Evolutionary conservation across 2,888 invertebrate genomes (phyloP).

Genomic region (Lasiommata megera): DNA sequence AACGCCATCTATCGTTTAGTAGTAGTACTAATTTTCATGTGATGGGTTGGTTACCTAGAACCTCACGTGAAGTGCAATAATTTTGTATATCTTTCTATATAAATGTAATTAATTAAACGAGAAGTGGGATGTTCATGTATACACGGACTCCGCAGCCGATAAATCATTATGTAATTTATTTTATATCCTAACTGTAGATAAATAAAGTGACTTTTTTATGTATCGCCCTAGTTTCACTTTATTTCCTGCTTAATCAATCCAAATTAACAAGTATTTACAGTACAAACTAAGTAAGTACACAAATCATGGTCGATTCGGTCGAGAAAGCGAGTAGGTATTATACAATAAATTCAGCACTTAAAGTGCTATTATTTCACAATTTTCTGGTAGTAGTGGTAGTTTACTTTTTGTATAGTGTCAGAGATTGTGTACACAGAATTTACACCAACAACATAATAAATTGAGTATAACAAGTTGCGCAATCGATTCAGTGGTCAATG

Average conservation of each 20-base stretch:
- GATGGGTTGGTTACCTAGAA: conserved; percentile 23
- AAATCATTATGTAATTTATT: conserved; percentile 77
- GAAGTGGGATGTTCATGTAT: conserved; percentile 48
- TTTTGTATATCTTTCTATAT: conserved; percentile 35
- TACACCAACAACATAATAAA: too few relatives aligned
- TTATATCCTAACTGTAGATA: conserved; percentile 80
- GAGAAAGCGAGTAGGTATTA: too few relatives aligned
- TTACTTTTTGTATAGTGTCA: too few relatives aligned
- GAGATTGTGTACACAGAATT: too few relatives aligned
- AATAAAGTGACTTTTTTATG: conserved; percentile 79
- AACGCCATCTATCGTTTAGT: conserved; percentile 39
- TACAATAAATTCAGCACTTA: too few relatives aligned
- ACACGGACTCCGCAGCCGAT: conserved; percentile 59
- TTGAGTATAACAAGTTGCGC: too few relatives aligned
- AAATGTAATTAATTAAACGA: conserved; percentile 37
- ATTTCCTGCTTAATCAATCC: not conserved
- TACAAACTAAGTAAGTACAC: too few relatives aligned
- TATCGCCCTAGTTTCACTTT: conserved; percentile 44
- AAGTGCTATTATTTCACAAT: too few relatives aligned
- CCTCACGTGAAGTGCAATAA: conserved; percentile 41
- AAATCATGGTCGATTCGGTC: too few relatives aligned
- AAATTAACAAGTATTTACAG: too few relatives aligned
- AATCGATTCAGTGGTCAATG: too few relatives aligned
- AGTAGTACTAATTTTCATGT: conserved; percentile 30
- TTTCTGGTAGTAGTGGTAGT: too few relatives aligned